Percentiles rank a stretch among this genome's conserved stretches.
Evolutionary conservation across 2,113 vertebrate species (phyloP).

Genomic region (Hippocampus guttulatus): DNA sequence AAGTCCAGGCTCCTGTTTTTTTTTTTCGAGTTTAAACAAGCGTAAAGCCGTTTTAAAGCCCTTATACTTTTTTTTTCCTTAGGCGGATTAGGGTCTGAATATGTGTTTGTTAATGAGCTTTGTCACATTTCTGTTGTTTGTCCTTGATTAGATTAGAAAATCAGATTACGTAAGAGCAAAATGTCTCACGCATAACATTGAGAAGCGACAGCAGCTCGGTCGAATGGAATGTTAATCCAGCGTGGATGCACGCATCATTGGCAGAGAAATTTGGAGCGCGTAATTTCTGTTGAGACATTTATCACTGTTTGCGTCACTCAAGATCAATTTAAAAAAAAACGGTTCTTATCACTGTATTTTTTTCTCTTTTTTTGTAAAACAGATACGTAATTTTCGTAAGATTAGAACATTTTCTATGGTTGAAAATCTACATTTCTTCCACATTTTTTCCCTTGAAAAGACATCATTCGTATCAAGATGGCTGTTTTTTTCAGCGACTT

Average conservation of each 20-base stretch:
- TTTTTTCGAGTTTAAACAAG: background rate
- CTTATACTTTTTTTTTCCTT: background rate
- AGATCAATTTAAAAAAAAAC: background rate
- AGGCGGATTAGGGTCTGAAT: constrained; percentile 22
- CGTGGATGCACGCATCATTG: background rate
- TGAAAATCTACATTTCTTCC: no score
- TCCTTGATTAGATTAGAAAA: constrained; percentile 20
- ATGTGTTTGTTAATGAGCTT: constrained; percentile 21
- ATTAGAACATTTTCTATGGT: no score
- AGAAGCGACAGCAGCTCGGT: no score
- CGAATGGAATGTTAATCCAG: constrained; percentile 5
- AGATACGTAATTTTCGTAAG: no score
- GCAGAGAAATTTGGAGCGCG: background rate
- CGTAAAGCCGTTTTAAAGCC: no score
- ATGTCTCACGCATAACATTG: background rate
- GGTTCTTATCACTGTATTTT: no score
- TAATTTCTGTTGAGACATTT: no score
- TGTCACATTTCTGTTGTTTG: constrained; percentile 13
- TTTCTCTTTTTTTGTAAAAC: no score
- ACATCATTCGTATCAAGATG: no score
- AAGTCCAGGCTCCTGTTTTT: constrained; percentile 56
- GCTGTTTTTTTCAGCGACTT: no score
- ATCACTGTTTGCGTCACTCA: background rate
- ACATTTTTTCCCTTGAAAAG: no score
- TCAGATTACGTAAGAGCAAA: constrained; percentile 8